Evolutionary conservation across 2,797 vertebrate genomes (phyloP), one percentile per base, ranked within the genome.

Genomic region (Eidolon dupreanum): DNA sequence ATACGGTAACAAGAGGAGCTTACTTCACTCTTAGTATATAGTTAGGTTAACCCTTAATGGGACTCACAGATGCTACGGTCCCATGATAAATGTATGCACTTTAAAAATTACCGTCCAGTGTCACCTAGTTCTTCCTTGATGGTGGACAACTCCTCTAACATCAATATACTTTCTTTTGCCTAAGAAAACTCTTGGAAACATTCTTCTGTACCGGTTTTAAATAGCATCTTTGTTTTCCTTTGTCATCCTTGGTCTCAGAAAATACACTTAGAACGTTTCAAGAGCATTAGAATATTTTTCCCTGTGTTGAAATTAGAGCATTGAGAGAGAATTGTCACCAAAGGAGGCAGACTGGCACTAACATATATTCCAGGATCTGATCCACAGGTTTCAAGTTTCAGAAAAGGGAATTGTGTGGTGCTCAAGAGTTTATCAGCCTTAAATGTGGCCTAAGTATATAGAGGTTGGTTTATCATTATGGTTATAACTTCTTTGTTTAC

Each of bases 201-300:
- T 91, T 93, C 74, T 93, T 95, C 53, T 90, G 46, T 95, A 51
- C 73, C 24, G 41, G 41, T 92, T 92, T 94, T 74, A 87, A 97
- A 94, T 94, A 92, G 65, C 75, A 74, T 96, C 84, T 94, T 93
- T 93, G 41, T 97, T 95, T 41, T 88, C 94, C 53, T 49, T 95
- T 89, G 79, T 97, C 73, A 86, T 97, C 59, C 43, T 90, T 95
- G 90, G 85, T 68, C 94, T 97, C 61, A 95, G 88, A 96, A 97
- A 96, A 97, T 90, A 95, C 94, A 95, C 75, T 95, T 93, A 66
- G 73, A 90, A 73, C 22, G 17, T 85, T 97, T 96, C 70, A 85
- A 95, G 85, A 92, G 84, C 61, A 95, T 97, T 94, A 88, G 46
- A 89, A 92, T 88, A n/a, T 53, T 53, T 57, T 65, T 57, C 65